Base-by-base conservation (phyloP, 2,113 vertebrate genomes). In the Nipponia nippon region DNA sequence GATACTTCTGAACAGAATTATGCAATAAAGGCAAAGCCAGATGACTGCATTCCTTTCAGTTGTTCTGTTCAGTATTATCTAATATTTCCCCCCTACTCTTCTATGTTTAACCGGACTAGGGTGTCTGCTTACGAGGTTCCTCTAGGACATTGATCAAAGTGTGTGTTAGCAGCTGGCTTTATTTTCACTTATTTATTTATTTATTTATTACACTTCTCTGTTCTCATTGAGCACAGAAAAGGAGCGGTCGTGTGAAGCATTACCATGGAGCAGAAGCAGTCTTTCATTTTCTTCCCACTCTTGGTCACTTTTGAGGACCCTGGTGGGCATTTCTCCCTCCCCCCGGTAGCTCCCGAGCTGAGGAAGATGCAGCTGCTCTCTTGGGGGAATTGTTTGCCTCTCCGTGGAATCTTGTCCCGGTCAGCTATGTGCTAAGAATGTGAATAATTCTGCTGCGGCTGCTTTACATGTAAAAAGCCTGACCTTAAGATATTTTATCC, bases 351-450 rank as follows among this genome's bases (percentile, higher is more conserved):
- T 96, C 58, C 32, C 1, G 2, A 62, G 83, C 83, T 79, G 63
- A 90, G 59, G 93, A 95, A 91, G 72, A 86, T 90, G 93, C 97
- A 97, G 97, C 97, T 98, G 97, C 87, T 98, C 83, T 94, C 86
- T 94, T 63, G 42, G 38, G 73, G 67, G 77, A 95, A 96, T 96
- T 97, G 94, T 97, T 97, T 97, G 89, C 77, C 87, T 95, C 95
- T 93, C 89, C 9, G 4, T 90, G 94, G 95, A 97, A 97, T 96
- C 91, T 96, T 81, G 92, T 93, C 87, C 90, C 90, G 90, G 96
- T 96, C 94, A 96, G 87, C 91, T 95, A 96, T 97, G 97, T 94
- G 90, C 87, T 95, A 97, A 97, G 96, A 97, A 97, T 98, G 95
- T 92, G 89, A 98, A 94, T 97, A 93, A 97, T 98, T 97, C 73